Evolutionary conservation across 2,888 invertebrate genomes (phyloP).

Genomic region (Sycophila texana): DNA sequence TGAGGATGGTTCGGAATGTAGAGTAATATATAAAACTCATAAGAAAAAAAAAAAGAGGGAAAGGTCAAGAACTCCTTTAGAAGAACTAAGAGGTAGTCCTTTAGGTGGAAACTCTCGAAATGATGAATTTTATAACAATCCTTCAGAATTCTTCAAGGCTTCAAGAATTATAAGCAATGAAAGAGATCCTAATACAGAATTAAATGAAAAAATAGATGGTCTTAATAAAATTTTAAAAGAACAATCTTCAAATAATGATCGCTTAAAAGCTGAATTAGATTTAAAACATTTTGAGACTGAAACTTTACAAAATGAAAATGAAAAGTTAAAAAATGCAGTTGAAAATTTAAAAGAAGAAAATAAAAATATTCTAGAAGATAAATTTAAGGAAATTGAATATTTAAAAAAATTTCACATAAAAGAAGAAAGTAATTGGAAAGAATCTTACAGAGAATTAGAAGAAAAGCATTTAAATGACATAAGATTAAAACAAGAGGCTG

Average conservation of each 20-base stretch:
- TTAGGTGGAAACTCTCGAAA: slow-evolving; percentile 45
- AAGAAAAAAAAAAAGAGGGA: slow-evolving; percentile 45
- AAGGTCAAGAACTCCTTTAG: slow-evolving; percentile 22
- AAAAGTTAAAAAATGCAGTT: slow-evolving; percentile 61
- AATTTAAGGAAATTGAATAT: slow-evolving; percentile 61
- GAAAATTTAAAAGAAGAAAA: slow-evolving; percentile 60
- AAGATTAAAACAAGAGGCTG: slow-evolving; percentile 62
- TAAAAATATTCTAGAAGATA: slow-evolving; percentile 59
- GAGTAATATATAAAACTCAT: slow-evolving; percentile 27
- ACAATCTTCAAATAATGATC: slow-evolving; percentile 63
- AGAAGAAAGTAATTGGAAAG: slow-evolving; percentile 61
- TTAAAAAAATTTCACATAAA: slow-evolving; percentile 59
- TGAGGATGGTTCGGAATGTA: slow-evolving; percentile 5
- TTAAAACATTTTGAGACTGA: slow-evolving; percentile 59
- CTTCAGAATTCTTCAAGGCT: background rate
- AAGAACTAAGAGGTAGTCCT: slow-evolving; percentile 45
- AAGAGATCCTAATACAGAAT: slow-evolving; percentile 18
- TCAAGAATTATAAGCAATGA: slow-evolving; percentile 1
- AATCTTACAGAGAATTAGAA: slow-evolving; percentile 61
- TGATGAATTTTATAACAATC: slow-evolving; percentile 8
- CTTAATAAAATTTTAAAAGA: slow-evolving; percentile 66
- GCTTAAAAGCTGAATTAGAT: slow-evolving; percentile 62
- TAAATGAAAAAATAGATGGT: slow-evolving; percentile 61
- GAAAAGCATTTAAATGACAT: slow-evolving; percentile 57
- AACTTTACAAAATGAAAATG: slow-evolving; percentile 50